phyloP scores from a whole-genome alignment of 2,113 vertebrate genomes.

The Ellobius talpinus region DNA sequence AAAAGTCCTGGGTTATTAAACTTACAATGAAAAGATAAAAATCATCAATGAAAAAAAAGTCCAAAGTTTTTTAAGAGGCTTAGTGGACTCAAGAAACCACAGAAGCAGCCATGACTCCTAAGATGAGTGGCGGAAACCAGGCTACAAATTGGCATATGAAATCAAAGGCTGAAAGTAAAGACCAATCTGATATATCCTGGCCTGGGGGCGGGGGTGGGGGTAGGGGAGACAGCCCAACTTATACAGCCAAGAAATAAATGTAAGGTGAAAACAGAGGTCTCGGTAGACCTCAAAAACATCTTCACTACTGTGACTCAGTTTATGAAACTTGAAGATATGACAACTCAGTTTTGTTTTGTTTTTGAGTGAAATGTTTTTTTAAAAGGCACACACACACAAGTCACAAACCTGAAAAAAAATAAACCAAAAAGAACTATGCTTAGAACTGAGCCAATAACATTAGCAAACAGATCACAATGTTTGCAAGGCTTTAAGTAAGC shows the following conservation, averaged over 20 bases:
- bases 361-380: neutral
- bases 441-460: constrained; percentile 9
- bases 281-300: neutral
- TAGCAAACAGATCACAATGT: neutral
- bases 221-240: neutral
- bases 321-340: constrained; percentile 10
- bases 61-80: neutral
- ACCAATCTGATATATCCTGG: neutral
- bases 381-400: neutral
- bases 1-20: neutral
- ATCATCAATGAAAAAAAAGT: neutral
- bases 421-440: constrained; percentile 5
- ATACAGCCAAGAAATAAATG: neutral
- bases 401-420: constrained; percentile 15
- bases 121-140: neutral
- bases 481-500: neutral
- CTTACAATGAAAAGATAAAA: neutral
- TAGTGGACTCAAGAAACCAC: neutral
- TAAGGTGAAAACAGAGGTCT: neutral
- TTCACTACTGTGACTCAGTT: neutral
- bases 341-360: neutral
- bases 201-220: neutral
- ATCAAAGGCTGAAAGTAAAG: neutral
- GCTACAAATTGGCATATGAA: neutral
- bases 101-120: neutral